phyloP scores from a whole-genome alignment of 2,797 vertebrate genomes.

The Poeciliopsis turneri region DNA sequence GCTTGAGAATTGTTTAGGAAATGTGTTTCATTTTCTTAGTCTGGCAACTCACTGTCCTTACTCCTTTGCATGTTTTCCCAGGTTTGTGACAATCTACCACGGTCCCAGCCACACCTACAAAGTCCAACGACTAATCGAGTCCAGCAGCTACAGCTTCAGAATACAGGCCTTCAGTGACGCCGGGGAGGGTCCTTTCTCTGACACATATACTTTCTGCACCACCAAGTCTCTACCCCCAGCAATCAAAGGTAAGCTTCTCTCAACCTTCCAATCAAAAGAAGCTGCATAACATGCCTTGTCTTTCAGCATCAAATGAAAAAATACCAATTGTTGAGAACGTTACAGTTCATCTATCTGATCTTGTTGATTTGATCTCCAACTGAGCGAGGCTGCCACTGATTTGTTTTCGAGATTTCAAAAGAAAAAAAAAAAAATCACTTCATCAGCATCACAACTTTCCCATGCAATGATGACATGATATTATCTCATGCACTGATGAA shows the following conservation, averaged over 20 bases:
- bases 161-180: constrained; percentile 94
- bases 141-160: constrained; percentile 92
- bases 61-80: constrained; percentile 47
- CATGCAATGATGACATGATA: not conserved
- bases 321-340: not conserved
- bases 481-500: not conserved
- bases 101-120: constrained; percentile 98
- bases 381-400: not conserved
- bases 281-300: not conserved
- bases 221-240: constrained; percentile 93
- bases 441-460: not conserved
- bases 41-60: constrained; percentile 6
- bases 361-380: not conserved
- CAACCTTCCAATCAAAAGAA: not conserved
- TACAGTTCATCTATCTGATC: not conserved
- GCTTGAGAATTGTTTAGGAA: not conserved
- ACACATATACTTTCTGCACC: constrained; percentile 91
- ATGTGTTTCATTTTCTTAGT: not conserved
- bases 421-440: too few relatives aligned
- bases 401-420: not conserved
- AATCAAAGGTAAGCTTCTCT: constrained; percentile 87
- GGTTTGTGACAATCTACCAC: constrained; percentile 94
- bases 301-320: not conserved
- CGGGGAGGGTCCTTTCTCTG: constrained; percentile 94
- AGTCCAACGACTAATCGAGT: constrained; percentile 93